Evolutionary conservation across 2,797 vertebrate species (phyloP), one percentile per base, ranked within the genome.

Genomic region (Sardinella longiceps): DNA sequence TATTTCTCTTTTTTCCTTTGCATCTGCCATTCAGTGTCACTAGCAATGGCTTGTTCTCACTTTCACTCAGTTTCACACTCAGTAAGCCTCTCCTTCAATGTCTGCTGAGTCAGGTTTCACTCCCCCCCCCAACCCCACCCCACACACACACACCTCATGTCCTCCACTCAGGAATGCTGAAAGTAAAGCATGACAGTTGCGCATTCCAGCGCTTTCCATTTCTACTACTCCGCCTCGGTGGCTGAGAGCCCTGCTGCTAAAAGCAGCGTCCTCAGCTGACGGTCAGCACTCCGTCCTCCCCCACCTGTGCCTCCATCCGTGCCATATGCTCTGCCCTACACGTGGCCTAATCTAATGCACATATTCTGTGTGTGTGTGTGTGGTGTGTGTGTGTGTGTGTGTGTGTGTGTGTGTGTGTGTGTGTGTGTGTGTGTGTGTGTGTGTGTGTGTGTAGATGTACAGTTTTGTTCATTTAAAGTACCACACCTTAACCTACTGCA

Each of bases 131-230:
- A 48, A 82, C 82, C 50, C 43, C 85, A 51, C 85, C 82, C 45
- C 66, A 80, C 43, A 25, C 83, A n/a, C 84, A 82, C 43, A 20
- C 37, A n/a, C 28, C 80, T 18, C 45, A 48, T 56, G 82, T 9
- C 25, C 43, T 87, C 85, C 60, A 0, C 83, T 85, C 46, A 81
- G 87, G 86, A 90, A 88, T 87, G 84, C 66, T 43, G 28, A 81
- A 87, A 88, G 88, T 84, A 80, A 91, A 89, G 89, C 88, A 89
- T 91, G 91, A 91, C 89, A 83, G 84, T 88, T 81, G 84, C 83
- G 84, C 89, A 90, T 90, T 91, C 88, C 84, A 84, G 48, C 10
- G 12, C 81, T 30, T 85, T 48, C 70, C 74, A n/a, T 53, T 87
- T 85, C 83, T 80, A 74, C 85, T 83, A 25, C 33, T 39, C 33